Conservation (phyloP, 2,888 invertebrate genomes). For the Acrocyrtus sp. region DNA sequence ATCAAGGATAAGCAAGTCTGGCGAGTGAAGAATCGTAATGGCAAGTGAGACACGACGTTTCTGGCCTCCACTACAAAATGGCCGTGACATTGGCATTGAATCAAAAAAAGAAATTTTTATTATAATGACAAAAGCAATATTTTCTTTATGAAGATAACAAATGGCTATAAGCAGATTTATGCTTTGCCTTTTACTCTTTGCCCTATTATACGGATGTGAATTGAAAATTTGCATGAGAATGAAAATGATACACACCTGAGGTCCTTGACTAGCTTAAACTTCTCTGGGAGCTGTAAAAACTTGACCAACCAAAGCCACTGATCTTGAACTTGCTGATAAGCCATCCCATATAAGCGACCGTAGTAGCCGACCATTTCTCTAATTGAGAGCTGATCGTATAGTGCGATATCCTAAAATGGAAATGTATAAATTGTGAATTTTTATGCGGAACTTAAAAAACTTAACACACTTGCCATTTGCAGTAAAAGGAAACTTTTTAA, state of each 20-base stretch:
- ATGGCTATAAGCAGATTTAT: too few relatives aligned
- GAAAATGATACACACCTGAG: constrained; percentile 74
- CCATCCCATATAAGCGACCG: constrained; percentile 46
- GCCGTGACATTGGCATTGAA: too few relatives aligned
- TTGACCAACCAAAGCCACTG: constrained; percentile 27
- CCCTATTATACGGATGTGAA: background rate
- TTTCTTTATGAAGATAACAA: too few relatives aligned
- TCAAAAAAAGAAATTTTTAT: too few relatives aligned
- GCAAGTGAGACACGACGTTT: constrained; percentile 67
- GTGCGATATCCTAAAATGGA: constrained; percentile 79
- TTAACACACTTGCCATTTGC: background rate
- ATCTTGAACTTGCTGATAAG: constrained; percentile 21
- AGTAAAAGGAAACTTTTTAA: background rate
- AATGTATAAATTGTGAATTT: background rate
- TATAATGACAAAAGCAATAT: too few relatives aligned
- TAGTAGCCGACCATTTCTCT: constrained; percentile 70
- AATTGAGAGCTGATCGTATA: constrained; percentile 92
- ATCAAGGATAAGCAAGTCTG: constrained; percentile 78
- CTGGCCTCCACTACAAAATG: constrained; percentile 68
- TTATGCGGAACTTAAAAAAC: too few relatives aligned
- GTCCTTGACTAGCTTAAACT: constrained; percentile 33
- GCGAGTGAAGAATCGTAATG: constrained; percentile 67
- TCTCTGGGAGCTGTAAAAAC: constrained; percentile 43
- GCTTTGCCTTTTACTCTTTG: too few relatives aligned
- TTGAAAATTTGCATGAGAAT: background rate